Conservation (phyloP, 2,797 vertebrate genomes). For the Anomalospiza imberbis region DNA sequence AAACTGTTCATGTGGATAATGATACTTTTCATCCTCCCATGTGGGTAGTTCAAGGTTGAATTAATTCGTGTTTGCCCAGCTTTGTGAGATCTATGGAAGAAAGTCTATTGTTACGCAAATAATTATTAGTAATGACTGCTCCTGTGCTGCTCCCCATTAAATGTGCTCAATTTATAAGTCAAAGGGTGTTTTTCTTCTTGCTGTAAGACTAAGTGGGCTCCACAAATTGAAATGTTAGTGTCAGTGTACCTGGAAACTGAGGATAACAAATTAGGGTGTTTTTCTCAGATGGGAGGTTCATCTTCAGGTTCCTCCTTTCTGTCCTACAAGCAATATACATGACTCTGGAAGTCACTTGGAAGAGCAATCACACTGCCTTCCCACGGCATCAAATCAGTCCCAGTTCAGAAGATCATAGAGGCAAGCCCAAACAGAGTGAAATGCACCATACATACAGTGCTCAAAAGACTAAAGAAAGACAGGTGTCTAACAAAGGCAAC, state of each 20-base stretch:
- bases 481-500: not conserved
- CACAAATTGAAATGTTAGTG: not conserved
- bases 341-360: not conserved
- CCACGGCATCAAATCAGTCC: not conserved
- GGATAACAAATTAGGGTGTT: not conserved
- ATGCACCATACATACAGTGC: not conserved
- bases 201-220: not conserved
- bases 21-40: constrained; percentile 52
- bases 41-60: constrained; percentile 60
- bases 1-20: constrained; percentile 60
- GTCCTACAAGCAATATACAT: not conserved
- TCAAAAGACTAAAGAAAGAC: not conserved
- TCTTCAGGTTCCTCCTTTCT: not conserved
- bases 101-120: constrained; percentile 52
- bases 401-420: not conserved
- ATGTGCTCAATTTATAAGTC: constrained; percentile 38
- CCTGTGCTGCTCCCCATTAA: constrained; percentile 15
- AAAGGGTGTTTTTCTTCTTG: constrained; percentile 19
- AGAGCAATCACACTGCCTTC: not conserved
- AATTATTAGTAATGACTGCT: constrained; percentile 63
- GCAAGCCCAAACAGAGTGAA: not conserved
- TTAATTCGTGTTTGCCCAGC: constrained; percentile 64
- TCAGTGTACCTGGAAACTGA: not conserved
- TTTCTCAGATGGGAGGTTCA: not conserved
- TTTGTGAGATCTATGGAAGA: constrained; percentile 17